Evolutionary conservation across 2,797 vertebrate species (phyloP).

Genomic region (Valencia hispanica): DNA sequence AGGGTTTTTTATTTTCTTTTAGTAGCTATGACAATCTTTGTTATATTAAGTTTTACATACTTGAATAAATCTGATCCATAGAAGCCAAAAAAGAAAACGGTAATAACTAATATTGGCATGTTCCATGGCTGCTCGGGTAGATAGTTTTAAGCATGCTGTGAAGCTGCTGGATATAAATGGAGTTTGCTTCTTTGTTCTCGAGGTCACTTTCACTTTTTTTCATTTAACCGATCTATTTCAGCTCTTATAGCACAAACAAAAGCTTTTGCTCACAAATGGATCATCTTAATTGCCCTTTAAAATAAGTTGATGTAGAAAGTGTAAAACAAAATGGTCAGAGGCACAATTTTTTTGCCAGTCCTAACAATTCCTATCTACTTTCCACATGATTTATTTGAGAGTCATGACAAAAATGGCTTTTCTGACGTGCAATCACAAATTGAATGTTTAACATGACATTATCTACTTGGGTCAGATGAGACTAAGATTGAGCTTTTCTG

Average conservation of each 20-base stretch:
- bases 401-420: not conserved
- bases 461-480: not conserved
- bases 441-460: not conserved
- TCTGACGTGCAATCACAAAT: not conserved
- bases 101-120: conserved; percentile 39
- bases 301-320: not conserved
- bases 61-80: conserved; percentile 34
- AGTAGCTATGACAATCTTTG: conserved; percentile 15
- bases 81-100: conserved; percentile 27
- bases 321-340: not conserved
- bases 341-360: not conserved
- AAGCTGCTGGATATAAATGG: conserved; percentile 7
- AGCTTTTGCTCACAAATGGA: not conserved
- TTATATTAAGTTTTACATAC: conserved; percentile 33
- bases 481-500: not conserved
- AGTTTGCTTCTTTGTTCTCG: conserved; percentile 29
- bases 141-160: conserved; percentile 14
- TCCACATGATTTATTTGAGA: not conserved
- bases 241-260: conserved; percentile 2
- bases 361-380: not conserved
- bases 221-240: conserved; percentile 7
- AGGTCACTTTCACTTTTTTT: not conserved
- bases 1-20: conserved; percentile 29
- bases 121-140: conserved; percentile 14
- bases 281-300: not conserved